Base-by-base conservation (phyloP, 1,140 invertebrate species). In the Sycophaga agraensis region DNA sequence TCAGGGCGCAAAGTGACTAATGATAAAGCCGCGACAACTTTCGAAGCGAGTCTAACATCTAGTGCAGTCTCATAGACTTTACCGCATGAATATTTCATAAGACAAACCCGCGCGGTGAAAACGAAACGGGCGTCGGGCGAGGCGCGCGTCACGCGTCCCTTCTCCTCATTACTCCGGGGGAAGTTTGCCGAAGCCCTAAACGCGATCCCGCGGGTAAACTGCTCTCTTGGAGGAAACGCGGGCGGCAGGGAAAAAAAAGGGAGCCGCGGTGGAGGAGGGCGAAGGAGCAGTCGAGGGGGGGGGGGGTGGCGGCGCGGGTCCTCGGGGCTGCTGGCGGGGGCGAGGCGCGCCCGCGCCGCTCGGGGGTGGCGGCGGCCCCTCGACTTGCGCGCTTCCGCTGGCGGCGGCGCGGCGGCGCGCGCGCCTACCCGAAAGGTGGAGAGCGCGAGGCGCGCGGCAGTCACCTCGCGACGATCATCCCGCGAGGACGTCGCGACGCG, bases 391-490 rank as follows among this genome's bases (percentile, higher is more conserved):
- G 56, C 31, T 58, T 49, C 56, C 45, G 56, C 21, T 35, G 17
- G 12, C 14, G 22, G 35, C 8, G 21, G 42, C n/a, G 43, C 2
- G 45, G 56, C 17, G 14, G 42, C 4, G 42, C 28, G 46, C 26
- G 46, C 26, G 5, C 28, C 5, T 31, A 31, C 28, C 5, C 28
- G 28, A 4, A 28, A 45, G 40, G 12, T 28, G 53, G 53, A 43
- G n/a, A n/a, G n/a, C n/a, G n/a, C n/a, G n/a, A n/a, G n/a, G n/a
- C n/a, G n/a, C n/a, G 28, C 74, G 70, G 68, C 73, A 77, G 75
- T 77, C 72, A 76, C 71, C 73, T 74, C 73, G 75, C 75, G 73
- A 76, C 73, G 66, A 74, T 72, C 73, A 69, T 69, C 68, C 72
- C 72, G 75, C 70, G 73, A 75, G 70, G 73, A 74, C 35, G 31